Base-by-base conservation (phyloP, 2,113 vertebrate species). In the Microcebus lehilahytsara region DNA sequence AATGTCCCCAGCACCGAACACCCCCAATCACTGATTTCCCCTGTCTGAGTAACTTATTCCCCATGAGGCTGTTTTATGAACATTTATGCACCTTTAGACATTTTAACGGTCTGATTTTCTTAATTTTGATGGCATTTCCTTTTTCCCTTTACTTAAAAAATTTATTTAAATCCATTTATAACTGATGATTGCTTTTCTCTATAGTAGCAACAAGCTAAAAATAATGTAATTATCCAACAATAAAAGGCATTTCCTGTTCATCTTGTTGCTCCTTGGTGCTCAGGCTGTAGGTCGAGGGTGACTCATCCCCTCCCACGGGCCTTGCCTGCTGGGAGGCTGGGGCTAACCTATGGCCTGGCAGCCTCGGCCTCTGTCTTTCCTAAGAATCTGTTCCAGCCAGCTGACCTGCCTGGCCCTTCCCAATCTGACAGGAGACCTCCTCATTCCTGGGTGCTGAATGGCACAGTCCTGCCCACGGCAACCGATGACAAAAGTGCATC, bases 61-160 rank as follows among this genome's bases (percentile, higher is more conserved):
- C 79, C 42, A 5, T 3, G 20, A 74, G 81, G 60, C 85, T 37
- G 42, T 78, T 72, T 89, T 86, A 8, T n/a, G 66, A 67, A 64
- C 56, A 49, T 78, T 71, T 32, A 56, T 9, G 30, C 60, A 64
- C 75, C 60, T 79, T 81, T 58, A 89, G 69, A 40, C 30, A 80
- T 85, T 90, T 86, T 87, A 60, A 83, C 51, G 46, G 27, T 62
- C 46, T 90, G 71, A 80, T 81, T 95, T 96, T 75, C 66, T 83
- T 67, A 89, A 89, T 77, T 67, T 22, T 13, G 12, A 86, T 96
- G 34, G 19, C 37, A 7, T 49, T 58, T 64, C 53, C n/a, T 91
- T 83, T 23, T 71, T 19, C 16, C 13, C 27, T 93, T 87, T 84
- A 58, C 40, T 95, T 96, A 78, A 89, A 93, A 94, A 74, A 75